Base-by-base conservation (phyloP, 2,113 vertebrate species). In the Albula goreensis region DNA sequence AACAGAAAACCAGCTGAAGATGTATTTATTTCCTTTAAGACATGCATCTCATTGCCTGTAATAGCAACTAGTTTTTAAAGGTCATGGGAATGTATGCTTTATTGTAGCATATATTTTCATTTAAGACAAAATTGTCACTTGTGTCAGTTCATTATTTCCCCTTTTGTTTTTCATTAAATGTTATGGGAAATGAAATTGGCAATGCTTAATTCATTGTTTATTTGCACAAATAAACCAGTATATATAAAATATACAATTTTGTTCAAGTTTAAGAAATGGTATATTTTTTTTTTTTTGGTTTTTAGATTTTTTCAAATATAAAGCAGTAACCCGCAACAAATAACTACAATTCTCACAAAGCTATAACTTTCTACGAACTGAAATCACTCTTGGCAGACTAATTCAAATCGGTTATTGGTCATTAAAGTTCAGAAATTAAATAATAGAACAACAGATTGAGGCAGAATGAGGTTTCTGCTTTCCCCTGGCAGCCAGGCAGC, bases 401-500 rank as follows among this genome's bases (percentile, higher is more conserved):
- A 85, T 85, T 85, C 84, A 31, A n/a, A 49, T 80, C 12, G 78
- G 74, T 85, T 85, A 85, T 79, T 85, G 77, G 53, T 50, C 50
- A 41, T 79, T 85, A 80, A 15, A 78, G 51, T n/a, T 15, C 11
- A 13, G 17, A 79, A 80, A 85, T 85, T 85, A 19, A 85, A 85
- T 85, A 85, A 85, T 80, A 31, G 84, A 56, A 19, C 41, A 4
- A 5, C 3, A 80, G 84, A 85, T 85, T 60, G 84, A 57, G 84
- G 84, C 74, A 80, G 51, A 80, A 85, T 85, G 84, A 85, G 84
- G 17, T 85, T 57, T 56, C 84, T 12, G 25, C 56, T 74, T 79
- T 12, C 12, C 57, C 8, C 52, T 17, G 25, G 25, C 50, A 22
- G 79, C 49, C 6, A 5, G 6, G 66, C 49, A 19, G 56, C n/a